phyloP scores from a whole-genome alignment of 2,113 vertebrate genomes.

The Accipiter cooperii region DNA sequence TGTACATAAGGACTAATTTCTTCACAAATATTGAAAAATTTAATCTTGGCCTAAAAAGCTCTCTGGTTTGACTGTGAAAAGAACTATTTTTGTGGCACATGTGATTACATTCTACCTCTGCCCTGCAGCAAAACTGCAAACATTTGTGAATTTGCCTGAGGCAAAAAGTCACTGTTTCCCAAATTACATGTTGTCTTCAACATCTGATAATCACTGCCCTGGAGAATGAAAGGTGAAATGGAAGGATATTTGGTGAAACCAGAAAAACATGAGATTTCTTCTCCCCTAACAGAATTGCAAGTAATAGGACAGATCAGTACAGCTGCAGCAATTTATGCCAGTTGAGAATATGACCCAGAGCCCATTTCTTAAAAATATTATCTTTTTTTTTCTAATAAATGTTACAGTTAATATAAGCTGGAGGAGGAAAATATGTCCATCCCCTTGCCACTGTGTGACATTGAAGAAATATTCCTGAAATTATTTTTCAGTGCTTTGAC shows the following conservation, averaged over 20 bases:
- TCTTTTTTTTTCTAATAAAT: not conserved
- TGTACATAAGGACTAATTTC: not conserved
- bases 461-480: not conserved
- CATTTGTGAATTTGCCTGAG: constrained; percentile 40
- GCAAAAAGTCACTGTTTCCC: not conserved
- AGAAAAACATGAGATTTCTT: not conserved
- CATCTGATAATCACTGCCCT: constrained; percentile 37
- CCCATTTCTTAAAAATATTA: not conserved
- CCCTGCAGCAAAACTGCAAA: constrained; percentile 49
- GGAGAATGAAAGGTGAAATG: constrained; percentile 33
- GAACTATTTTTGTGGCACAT: not conserved
- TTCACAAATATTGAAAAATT: constrained; percentile 13
- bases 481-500: not conserved
- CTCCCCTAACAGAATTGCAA: not conserved
- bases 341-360: not conserved
- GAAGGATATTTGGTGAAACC: constrained; percentile 10
- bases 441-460: not conserved
- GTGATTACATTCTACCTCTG: constrained; percentile 45
- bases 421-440: not conserved
- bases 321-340: not conserved
- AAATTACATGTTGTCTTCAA: constrained; percentile 34
- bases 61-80: not conserved
- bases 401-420: not conserved
- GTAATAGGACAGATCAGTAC: not conserved
- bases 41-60: not conserved